A percentile compares a stretch with the other conserved stretches of the same genome.
These are phyloP conservation scores for Sphenopsis melanotis DNA, from an alignment of 2,797 vertebrate species.

Conservation along the genomic window DNA sequence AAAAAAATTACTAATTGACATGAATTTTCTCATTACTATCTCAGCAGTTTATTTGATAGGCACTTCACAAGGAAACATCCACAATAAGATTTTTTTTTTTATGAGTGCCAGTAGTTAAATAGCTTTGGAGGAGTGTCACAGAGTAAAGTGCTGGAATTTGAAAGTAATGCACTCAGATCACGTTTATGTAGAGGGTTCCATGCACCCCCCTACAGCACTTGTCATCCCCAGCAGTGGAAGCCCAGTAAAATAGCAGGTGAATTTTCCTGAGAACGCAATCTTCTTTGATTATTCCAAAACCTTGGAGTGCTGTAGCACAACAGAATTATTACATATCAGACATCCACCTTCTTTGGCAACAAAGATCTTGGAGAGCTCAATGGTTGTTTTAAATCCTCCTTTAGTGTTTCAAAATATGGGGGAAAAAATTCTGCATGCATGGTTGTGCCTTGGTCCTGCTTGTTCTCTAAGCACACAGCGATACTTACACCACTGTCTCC, in stretches of 20 bases:
- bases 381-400: not conserved
- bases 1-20: constrained; percentile 29
- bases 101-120: not conserved
- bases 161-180: not conserved
- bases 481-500: not conserved
- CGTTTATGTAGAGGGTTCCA: fast-evolving
- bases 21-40: not conserved
- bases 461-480: not conserved
- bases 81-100: not conserved
- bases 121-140: not conserved
- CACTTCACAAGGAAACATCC: not conserved
- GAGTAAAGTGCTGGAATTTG: not conserved
- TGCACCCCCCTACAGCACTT: fast-evolving
- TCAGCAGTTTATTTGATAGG: not conserved
- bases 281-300: not conserved
- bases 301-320: not conserved
- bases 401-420: not conserved
- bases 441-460: not conserved
- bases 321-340: not conserved
- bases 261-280: not conserved
- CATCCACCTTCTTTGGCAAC: not conserved
- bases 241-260: not conserved
- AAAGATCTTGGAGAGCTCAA: not conserved
- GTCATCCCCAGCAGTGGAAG: not conserved
- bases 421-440: not conserved